A percentile compares a stretch with the other conserved stretches of the same genome.
Conservation (phyloP, 1,140 invertebrate species). For the Daktulosphaira vitifoliae region DNA sequence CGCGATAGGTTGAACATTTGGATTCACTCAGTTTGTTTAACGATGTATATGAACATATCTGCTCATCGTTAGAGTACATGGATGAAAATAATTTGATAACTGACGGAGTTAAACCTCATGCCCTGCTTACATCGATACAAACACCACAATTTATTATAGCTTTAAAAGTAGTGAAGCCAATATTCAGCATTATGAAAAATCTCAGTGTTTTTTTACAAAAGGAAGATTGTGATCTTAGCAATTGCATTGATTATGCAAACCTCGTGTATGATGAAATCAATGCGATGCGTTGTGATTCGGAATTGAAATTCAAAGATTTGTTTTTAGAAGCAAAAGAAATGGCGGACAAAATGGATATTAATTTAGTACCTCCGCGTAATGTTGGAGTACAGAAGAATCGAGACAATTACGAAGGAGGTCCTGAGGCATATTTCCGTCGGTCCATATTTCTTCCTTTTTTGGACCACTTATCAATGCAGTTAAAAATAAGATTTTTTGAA, state of each 20-base stretch:
- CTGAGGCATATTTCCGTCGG: no score
- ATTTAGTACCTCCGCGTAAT: no score
- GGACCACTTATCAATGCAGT: no score
- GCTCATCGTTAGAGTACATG: background rate
- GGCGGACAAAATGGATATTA: no score
- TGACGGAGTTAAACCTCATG: background rate
- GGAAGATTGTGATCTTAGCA: background rate
- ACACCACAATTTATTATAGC: slow-evolving; percentile 9
- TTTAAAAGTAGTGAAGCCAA: slow-evolving; percentile 4
- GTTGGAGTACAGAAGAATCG: no score
- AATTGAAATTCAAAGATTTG: no score
- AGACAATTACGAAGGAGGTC: no score
- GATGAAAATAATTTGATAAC: slow-evolving; percentile 4
- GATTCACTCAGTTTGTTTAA: slow-evolving; percentile 2
- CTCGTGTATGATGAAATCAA: background rate
- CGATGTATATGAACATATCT: background rate
- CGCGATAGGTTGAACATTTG: background rate
- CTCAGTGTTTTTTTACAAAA: slow-evolving; percentile 3
- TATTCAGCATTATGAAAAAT: background rate
- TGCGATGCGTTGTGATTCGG: background rate
- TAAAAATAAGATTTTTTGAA: no score
- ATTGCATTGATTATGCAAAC: slow-evolving; percentile 1
- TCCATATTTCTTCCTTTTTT: no score
- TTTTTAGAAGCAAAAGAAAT: no score
- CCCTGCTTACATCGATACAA: background rate